Evolutionary conservation across 1,140 invertebrate genomes (phyloP), one percentile per base, ranked within the genome.

Genomic region (Spodoptera litura): DNA sequence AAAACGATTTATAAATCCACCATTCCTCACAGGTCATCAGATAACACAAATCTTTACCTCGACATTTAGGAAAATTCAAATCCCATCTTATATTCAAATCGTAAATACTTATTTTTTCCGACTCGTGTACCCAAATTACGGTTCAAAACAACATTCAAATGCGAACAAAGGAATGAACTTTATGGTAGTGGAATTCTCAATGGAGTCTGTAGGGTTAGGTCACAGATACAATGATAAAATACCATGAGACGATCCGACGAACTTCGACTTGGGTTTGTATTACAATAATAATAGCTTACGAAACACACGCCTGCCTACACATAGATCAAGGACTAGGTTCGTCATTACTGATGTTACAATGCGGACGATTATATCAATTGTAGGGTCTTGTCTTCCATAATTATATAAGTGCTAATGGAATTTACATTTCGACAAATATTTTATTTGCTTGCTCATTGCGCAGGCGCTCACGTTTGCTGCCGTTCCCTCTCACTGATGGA

Each of bases 321-420:
- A 93, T 89, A 92, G 90, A 90, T 91, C 92, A 92, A 92, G 92
- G 91, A 88, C 85, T 85, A 70, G 55, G 66, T 87, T 89, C 86
- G 81, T 89, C 85, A 86, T 86, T 87, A 81, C 52, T 79, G 81
- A 85, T 84, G 79, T 77, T 84, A 84, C 83, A 87, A 86, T 82
- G 81, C 78, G 73, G 82, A 72, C 81, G 66, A 87, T 85, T 87
- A 85, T 25, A 80, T 51, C 66, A 77, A 85, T 84, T 83, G 62
- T 79, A 68, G 78, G 73, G 58, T 81, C 20, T 66, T 62, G 56
- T 73, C 71, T 35, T 49, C 27, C 49, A 64, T 74, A 61, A 74
- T 74, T 51, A 61, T 74, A 13, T 27, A 61, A 61, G 58, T 61
- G 71, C 9, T 56, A 73, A 73, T 73, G 71, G 71, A 59, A 73